Percentiles rank a stretch among this genome's conserved stretches.
Conservation (phyloP, 2,888 invertebrate species). For the Erynnis tages region DNA sequence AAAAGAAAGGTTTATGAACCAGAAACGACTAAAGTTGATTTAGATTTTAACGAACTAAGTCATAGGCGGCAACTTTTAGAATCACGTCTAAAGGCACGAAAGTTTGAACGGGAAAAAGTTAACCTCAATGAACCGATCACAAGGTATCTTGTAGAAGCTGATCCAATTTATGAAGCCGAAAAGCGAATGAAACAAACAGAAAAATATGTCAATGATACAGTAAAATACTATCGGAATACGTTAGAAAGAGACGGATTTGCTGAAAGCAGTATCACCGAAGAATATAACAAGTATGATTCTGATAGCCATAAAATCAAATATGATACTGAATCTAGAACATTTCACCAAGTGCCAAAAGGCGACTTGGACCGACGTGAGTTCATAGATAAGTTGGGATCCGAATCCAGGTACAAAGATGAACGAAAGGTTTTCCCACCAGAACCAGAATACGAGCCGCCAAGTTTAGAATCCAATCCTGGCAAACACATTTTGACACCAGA, state of each 20-base stretch:
- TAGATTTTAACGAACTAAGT: constrained; percentile 83
- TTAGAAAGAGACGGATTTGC: constrained; percentile 79
- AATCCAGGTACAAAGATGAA: constrained; percentile 51
- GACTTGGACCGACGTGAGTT: constrained; percentile 67
- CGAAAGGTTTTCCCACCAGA: constrained; percentile 70
- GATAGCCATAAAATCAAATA: constrained; percentile 71
- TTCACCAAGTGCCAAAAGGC: constrained; percentile 58
- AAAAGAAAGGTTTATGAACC: constrained; percentile 75
- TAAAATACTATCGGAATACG: constrained; percentile 79
- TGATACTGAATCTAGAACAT: constrained; percentile 65
- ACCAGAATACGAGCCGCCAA: constrained; percentile 84
- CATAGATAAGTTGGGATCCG: constrained; percentile 55
- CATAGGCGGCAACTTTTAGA: constrained; percentile 88
- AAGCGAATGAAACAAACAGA: constrained; percentile 76
- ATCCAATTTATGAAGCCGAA: constrained; percentile 71
- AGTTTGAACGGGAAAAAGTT: constrained; percentile 60
- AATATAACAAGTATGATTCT: constrained; percentile 72
- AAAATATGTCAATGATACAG: constrained; percentile 80
- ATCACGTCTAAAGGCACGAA: constrained; percentile 86
- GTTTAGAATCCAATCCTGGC: constrained; percentile 80
- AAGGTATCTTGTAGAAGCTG: constrained; percentile 70
- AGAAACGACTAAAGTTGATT: constrained; percentile 58
- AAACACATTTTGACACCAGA: constrained; percentile 84
- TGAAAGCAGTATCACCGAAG: constrained; percentile 77
- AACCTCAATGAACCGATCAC: constrained; percentile 65